Evolutionary conservation across 2,888 invertebrate species (phyloP), one percentile per base, ranked within the genome.

Genomic region (Chrysotoxum bicinctum): DNA sequence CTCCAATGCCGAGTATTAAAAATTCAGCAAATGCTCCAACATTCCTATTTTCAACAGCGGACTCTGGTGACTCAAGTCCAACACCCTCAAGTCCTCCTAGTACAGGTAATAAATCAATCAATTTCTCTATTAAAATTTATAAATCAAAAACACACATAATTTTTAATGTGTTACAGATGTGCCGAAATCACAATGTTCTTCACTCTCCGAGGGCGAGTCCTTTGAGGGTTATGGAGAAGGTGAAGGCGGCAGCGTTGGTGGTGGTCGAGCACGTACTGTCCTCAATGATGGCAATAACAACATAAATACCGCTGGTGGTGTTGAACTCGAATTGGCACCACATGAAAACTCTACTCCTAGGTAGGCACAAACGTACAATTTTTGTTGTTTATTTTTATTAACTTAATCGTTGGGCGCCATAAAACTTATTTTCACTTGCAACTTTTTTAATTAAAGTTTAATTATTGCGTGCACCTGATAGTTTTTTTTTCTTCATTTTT

Each of bases 141-240:
- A 40, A 50, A 54, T 12, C 3, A 48, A 32, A 32, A 56, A 30
- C 23, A 37, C n/a, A 23, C 43, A 16, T 45, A 37, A 48, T 19
- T 26, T 68, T 26, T 45, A 54, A 52, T 43, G 21, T 19, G 23
- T 50, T 66, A 6, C 66, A 87, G 92, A 90, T 84, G 90, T 90
- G 21, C 90, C 91, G 52, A 92, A 92, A 89, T 92, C 92, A 32
- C 92, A 93, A 87, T 93, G 93, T 35, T 93, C 91, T 78, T 93
- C 93, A 76, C 93, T 96, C 88, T 96, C 96, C 5, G 96, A 96
- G 89, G 95, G 95, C 12, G 96, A 96, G 91, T 96, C 95, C 91
- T 96, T 95, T 92, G 96, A 96, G 91, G 96, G 96, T 91, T 95
- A 95, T 89, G 96, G 95, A 1, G 95, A 95, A 90, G 93, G 93